Evolutionary conservation across 2,797 vertebrate genomes (phyloP), one percentile per base, ranked within the genome.

Genomic region (Myiotriccus ornatus): DNA sequence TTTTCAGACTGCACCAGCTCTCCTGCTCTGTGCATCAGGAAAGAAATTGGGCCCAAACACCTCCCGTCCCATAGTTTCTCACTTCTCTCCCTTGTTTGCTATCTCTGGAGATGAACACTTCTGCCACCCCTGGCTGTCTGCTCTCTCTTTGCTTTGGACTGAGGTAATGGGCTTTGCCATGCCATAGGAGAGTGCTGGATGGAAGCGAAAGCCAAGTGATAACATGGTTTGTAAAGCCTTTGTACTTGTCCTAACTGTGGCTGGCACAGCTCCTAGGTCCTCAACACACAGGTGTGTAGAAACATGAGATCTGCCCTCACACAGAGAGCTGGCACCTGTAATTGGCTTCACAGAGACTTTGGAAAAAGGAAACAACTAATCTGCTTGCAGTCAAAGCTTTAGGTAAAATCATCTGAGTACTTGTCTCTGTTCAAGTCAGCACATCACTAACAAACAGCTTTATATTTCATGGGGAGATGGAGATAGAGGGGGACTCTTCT

Each of bases 161-260:
- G 62, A 53, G 12, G 43, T 69, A 69, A 52, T 10, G 43, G 65
- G 37, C 8, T 75, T 75, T 46, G 34, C 56, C 1, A 3, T 82
- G 52, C 32, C 57, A 13, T 24, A 32, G n/a, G 25, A 85, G 34
- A 0, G 0, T 50, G 50, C 35, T 80, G 85, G 27, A 41, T 71
- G 41, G 32, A n/a, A 75, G 22, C 0, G 0, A 63, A 41, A 39
- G 53, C 30, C 23, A 19, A 37, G 27, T 0, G 1, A 37, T 32
- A n/a, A 6, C 14, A 8, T 4, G 19, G 62, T n/a, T 65, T 41
- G 32, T 21, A 41, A 73, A 78, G 64, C 43, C 78, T 89, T 69
- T 87, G 78, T 70, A 77, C 56, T 65, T 37, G 16, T 30, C 27
- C 14, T 28, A 28, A 24, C 37, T 28, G 14, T 47, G 28, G 11